phyloP scores from a whole-genome alignment of 1,140 invertebrate species.

The Papilio helenus region DNA sequence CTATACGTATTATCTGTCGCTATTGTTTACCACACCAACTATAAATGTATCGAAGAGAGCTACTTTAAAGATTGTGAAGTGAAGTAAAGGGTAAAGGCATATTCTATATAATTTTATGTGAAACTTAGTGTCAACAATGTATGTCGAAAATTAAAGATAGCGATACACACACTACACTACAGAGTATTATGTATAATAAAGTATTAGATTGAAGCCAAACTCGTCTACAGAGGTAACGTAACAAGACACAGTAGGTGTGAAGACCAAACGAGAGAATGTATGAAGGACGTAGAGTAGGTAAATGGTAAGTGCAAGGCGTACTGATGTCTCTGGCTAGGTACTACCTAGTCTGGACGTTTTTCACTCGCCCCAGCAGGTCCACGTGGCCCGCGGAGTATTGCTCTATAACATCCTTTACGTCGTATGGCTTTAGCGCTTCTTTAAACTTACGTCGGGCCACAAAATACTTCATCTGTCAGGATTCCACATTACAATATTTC shows the following conservation, averaged over 20 bases:
- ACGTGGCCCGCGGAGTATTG: conserved; percentile 97
- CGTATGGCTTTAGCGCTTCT: conserved; percentile 97
- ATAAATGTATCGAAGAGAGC: conserved; percentile 18
- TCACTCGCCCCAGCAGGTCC: conserved; percentile 93
- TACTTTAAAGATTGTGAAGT: conserved; percentile 30
- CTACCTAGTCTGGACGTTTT: conserved; percentile 94
- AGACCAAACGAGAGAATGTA: conserved; percentile 66
- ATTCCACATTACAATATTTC: conserved; percentile 61
- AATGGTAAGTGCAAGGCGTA: conserved; percentile 66
- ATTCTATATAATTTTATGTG: conserved; percentile 30
- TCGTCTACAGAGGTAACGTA: conserved; percentile 65
- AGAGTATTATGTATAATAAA: conserved; percentile 51
- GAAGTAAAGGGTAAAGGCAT: conserved; percentile 27
- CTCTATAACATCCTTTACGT: conserved; percentile 98
- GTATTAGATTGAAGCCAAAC: conserved; percentile 61
- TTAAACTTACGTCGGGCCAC: conserved; percentile 97
- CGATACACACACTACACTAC: conserved; percentile 66
- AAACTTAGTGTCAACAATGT: conserved; percentile 42
- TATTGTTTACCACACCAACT: conserved; percentile 26
- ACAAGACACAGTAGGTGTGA: conserved; percentile 63
- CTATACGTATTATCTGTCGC: neutral
- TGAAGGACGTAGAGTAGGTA: conserved; percentile 56
- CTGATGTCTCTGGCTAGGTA: conserved; percentile 53
- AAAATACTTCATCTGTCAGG: conserved; percentile 94
- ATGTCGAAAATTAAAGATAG: conserved; percentile 54